Evolutionary conservation across 2,797 vertebrate species (phyloP), one percentile per base, ranked within the genome.

Genomic region (Syndactyla subalaris): DNA sequence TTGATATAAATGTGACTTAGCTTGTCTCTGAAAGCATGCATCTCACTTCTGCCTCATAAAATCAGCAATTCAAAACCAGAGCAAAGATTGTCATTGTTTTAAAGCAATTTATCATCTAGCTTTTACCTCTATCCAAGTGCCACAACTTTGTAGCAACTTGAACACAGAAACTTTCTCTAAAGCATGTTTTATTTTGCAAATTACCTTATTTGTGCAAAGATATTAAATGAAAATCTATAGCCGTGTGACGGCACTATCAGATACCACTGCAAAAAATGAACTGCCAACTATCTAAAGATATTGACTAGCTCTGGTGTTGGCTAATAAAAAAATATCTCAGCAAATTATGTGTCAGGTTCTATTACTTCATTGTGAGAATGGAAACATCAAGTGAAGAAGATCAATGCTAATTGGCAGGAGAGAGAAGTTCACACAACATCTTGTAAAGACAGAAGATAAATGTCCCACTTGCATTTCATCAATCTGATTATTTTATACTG

Each of bases 291-390:
- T 85, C 61, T 88, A 67, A 38, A 92, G 32, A 38, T 89, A 83
- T 85, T 68, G 65, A 81, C 43, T 65, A 52, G 5, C 20, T 89
- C 90, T 88, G 41, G 14, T 82, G 38, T 12, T 45, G 22, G 29
- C 22, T 72, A 91, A 92, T 81, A 93, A 96, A 91, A 89, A 79
- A 85, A 32, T 52, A 87, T 93, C 85, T 92, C 27, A 62, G 61
- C 27, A 85, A 89, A 83, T 92, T 71, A 30, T 88, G 22, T 74
- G 72, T 88, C 93, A 88, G 36, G 65, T 85, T 83, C 14, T 83
- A 45, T 91, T 89, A 55, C 30, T 85, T 67, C 12, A 4, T 39
- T 85, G 27, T 51, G 61, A 38, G 58, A 88, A 83, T 62, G 61
- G 54, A 89, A 91, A 74, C 27, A n/a, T 61, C 55, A 83, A 87